Percentiles rank a stretch among this genome's conserved stretches.
phyloP scores from a whole-genome alignment of 2,888 invertebrate species.

The Metellina segmentata region DNA sequence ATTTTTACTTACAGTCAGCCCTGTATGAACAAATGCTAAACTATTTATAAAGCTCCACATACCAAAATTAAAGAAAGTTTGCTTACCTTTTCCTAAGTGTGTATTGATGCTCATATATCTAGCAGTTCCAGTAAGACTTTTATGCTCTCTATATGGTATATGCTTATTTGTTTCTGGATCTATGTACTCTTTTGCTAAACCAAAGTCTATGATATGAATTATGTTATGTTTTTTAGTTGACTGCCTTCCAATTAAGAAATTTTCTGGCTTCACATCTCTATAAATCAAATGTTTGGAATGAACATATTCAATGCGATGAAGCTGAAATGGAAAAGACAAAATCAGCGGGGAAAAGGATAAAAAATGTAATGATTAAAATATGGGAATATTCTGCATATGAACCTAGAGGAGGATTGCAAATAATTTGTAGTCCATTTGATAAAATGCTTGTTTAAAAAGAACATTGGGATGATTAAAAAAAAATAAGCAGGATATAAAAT shows the following conservation, averaged over 20 bases:
- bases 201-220: slow-evolving; percentile 99
- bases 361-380: too few relatives aligned
- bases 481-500: not conserved
- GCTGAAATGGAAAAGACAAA: slow-evolving; percentile 84
- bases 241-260: slow-evolving; percentile 99
- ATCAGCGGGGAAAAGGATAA: too few relatives aligned
- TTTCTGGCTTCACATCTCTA: slow-evolving; percentile 99
- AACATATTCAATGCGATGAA: slow-evolving; percentile 99
- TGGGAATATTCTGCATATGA: too few relatives aligned
- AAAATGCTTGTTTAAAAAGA: too few relatives aligned
- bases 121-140: slow-evolving; percentile 99
- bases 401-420: too few relatives aligned
- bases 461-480: not conserved
- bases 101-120: slow-evolving; percentile 99
- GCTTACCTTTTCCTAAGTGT: slow-evolving; percentile 89
- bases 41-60: not conserved
- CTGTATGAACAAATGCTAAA: not conserved
- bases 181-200: slow-evolving; percentile 99
- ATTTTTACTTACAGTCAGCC: too few relatives aligned
- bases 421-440: too few relatives aligned
- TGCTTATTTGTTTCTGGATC: slow-evolving; percentile 99
- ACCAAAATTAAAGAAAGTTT: slow-evolving; percentile 11
- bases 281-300: slow-evolving; percentile 99
- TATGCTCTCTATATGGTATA: slow-evolving; percentile 99
- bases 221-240: slow-evolving; percentile 98